A percentile compares a stretch with the other conserved stretches of the same genome.
Conservation (phyloP, 2,888 invertebrate species). For the Ernsta delagoae region DNA sequence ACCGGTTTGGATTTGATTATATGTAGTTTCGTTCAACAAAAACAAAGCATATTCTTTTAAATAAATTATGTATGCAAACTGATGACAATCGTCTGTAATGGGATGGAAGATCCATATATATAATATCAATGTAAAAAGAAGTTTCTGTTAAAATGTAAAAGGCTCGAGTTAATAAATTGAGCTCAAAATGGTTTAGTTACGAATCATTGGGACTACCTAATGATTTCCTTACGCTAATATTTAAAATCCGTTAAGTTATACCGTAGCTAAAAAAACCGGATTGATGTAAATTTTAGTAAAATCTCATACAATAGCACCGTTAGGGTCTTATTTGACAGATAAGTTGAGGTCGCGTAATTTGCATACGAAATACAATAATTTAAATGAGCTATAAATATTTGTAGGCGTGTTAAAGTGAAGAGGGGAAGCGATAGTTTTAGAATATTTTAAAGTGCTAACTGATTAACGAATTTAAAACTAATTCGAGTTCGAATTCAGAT, state of each 20-base stretch:
- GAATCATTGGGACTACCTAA: no score
- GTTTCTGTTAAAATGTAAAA: no score
- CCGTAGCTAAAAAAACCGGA: slow-evolving; percentile 55
- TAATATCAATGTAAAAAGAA: no score
- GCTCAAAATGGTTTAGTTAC: no score
- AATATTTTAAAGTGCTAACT: no score
- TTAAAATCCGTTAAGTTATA: no score
- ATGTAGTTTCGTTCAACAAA: slow-evolving; percentile 5
- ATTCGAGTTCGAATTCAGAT: no score
- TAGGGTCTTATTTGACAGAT: slow-evolving; percentile 50
- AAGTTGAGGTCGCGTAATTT: slow-evolving; percentile 20
- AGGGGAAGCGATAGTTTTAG: no score
- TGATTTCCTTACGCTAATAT: no score
- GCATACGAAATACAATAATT: slow-evolving; percentile 36
- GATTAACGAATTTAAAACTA: no score
- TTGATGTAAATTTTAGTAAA: slow-evolving; percentile 51
- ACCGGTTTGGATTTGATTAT: neutral
- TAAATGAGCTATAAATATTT: neutral
- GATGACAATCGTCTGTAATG: neutral
- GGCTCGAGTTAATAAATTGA: no score
- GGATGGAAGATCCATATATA: neutral
- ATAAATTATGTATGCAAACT: neutral
- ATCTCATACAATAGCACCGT: slow-evolving; percentile 58
- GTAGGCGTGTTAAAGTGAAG: neutral
- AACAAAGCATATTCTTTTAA: slow-evolving; percentile 1